These are phyloP conservation scores for Cercocebus atys DNA, from an alignment of 2,113 vertebrate species.

Conservation along the genomic window DNA sequence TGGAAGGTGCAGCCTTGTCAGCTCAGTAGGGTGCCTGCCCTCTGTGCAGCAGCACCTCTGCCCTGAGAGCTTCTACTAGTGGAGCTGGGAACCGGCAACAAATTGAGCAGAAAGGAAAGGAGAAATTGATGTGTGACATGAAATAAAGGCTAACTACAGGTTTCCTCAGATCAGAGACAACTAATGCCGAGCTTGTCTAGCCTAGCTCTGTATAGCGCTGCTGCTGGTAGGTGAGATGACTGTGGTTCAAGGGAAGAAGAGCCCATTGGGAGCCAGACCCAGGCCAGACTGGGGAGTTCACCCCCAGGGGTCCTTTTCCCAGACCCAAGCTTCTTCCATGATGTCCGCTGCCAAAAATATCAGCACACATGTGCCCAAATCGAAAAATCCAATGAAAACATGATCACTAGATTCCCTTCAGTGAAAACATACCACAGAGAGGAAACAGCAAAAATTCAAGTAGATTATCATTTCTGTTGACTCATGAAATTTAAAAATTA, in stretches of 20 bases:
- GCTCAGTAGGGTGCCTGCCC: accelerated
- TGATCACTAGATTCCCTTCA: background rate
- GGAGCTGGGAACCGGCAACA: background rate
- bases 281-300: background rate
- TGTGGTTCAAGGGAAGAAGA: background rate
- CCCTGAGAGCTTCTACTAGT: background rate
- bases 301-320: background rate
- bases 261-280: background rate
- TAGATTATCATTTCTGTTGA: background rate
- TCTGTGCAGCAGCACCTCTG: background rate
- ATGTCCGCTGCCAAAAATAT: background rate
- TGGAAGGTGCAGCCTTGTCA: background rate
- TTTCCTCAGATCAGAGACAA: background rate
- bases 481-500: background rate
- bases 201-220: accelerated
- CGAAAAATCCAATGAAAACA: background rate
- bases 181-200: background rate
- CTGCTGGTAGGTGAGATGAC: background rate
- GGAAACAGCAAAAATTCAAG: background rate
- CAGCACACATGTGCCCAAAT: background rate
- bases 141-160: background rate
- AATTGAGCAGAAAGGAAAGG: background rate
- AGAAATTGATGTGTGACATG: background rate
- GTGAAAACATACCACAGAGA: background rate
- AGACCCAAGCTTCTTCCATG: background rate